Evolutionary conservation across 2,888 invertebrate species (phyloP), one percentile per base, ranked within the genome.

Genomic region (Tetragonula carbonaria): DNA sequence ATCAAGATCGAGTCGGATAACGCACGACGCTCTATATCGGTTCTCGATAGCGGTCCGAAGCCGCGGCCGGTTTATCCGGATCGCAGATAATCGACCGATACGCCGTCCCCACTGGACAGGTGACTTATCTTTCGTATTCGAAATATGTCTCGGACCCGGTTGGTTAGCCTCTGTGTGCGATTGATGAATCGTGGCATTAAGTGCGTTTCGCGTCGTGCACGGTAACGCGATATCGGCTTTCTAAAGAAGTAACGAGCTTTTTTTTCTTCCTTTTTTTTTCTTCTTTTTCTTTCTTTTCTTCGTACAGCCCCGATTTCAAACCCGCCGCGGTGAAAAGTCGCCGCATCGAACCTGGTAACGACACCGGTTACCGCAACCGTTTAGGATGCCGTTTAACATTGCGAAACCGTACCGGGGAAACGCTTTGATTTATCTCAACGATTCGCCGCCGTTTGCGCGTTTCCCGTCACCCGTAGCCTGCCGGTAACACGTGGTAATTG

Each of bases 81-180:
- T 92, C 90, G 91, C 89, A 91, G 92, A 92, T 93, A 92, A 92
- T 92, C 91, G 91, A 75, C 86, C 87, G 83, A 86, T 87, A 88
- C 84, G 89, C 89, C 85, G 62, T 73, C 88, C 82, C 90, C 90
- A 89, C 89, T 86, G 90, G 92, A 92, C 92, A 93, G 93, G 92
- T 93, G 93, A 94, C 91, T 93, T 93, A 93, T 94, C 91, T 92
- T 91, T 87, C 84, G 90, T 91, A 93, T 92, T 92, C 91, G 88
- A 91, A 91, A 92, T 75, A 75, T 90, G 90, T 90, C 89, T 59
- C 50, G 67, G 78, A 66, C 68, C 62, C 57, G 75, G 65, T 51
- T 45, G 62, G 63, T 72, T 67, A 45, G 71, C 72, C 74, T 70
- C 77, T n/a, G 76, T 62, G 66, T 33, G 70, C 85, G 85, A 85